Base-by-base conservation (phyloP, 2,113 vertebrate species). In the Vulpes ferrilata region DNA sequence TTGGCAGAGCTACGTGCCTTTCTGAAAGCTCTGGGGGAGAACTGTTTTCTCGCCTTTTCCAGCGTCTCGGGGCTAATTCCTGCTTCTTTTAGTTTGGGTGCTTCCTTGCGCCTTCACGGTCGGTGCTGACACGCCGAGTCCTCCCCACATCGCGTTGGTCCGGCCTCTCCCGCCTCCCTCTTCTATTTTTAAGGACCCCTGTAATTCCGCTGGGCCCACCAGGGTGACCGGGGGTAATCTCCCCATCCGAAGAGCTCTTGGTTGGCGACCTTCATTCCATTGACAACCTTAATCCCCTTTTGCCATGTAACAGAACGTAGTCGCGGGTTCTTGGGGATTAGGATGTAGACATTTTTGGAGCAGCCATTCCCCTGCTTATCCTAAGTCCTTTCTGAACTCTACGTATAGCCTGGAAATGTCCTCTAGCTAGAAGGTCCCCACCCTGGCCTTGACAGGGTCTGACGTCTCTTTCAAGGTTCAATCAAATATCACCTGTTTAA, bases 351-450 rank as follows among this genome's bases (percentile, higher is more conserved):
- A 51, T 80, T 9, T 69, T 38, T 88, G 78, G 62, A 51, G 11
- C 15, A 2, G 9, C 59, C 48, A 78, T 55, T 83, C 43, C 81
- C 83, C 30, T 73, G 13, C 4, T 30, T 69, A 17, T 67, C 19
- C 38, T 11, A 60, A 48, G 13, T 87, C 11, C 23, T 97, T 92
- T 71, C 73, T 83, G 80, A 92, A 86, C 79, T 92, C 25, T 67
- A 79, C 74, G 38, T 92, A n/a, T 1, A 78, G 27, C 65, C 12
- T 84, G 51, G 84, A 90, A 87, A 23, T 64, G 94, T 71, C 9
- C 23, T 0, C 13, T 79, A 53, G 7, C 8, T 71, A 65, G 19
- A 53, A 95, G 87, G 13, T 76, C 51, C 5, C 67, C 19, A 51
- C 53, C 16, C 59, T 88, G 64, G 7, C 7, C n/a, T 4, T 59